Evolutionary conservation across 2,888 invertebrate genomes (phyloP).

Genomic region (Thalpophila matura): DNA sequence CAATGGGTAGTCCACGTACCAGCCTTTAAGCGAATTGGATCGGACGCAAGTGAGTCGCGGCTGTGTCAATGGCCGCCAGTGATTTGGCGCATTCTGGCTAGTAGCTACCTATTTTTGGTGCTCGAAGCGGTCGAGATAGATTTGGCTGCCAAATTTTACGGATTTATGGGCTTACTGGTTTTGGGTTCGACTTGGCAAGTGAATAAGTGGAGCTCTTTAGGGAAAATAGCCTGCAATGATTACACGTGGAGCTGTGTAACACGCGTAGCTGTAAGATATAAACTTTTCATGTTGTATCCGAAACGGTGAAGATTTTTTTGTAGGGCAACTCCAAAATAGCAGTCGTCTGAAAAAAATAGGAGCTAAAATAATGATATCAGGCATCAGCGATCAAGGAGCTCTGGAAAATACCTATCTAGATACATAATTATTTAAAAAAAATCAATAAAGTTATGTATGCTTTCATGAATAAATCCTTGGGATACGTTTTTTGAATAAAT

Average conservation of each 20-base stretch:
- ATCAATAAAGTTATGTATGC: slow-evolving; percentile 22
- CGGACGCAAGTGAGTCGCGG: slow-evolving; percentile 5
- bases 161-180: slow-evolving; percentile 17
- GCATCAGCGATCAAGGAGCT: slow-evolving; percentile 5
- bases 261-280: not conserved
- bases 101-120: slow-evolving; percentile 29
- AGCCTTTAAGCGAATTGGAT: slow-evolving; percentile 35
- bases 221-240: not conserved
- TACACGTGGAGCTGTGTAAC: slow-evolving; percentile 15
- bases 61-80: slow-evolving; percentile 33
- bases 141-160: slow-evolving; percentile 51
- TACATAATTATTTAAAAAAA: slow-evolving; percentile 41
- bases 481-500: slow-evolving; percentile 41
- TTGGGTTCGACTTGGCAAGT: slow-evolving; percentile 17
- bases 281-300: not conserved
- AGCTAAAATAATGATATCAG: not conserved
- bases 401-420: slow-evolving; percentile 31
- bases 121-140: slow-evolving; percentile 11
- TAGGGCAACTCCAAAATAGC: not conserved
- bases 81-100: slow-evolving; percentile 43
- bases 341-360: too few relatives aligned
- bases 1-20: slow-evolving; percentile 34
- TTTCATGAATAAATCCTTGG: slow-evolving; percentile 17
- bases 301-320: not conserved
- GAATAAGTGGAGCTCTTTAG: not conserved